A percentile compares a stretch with the other conserved stretches of the same genome.
Evolutionary conservation across 2,888 invertebrate genomes (phyloP).

Genomic region (Acleris sparsana): DNA sequence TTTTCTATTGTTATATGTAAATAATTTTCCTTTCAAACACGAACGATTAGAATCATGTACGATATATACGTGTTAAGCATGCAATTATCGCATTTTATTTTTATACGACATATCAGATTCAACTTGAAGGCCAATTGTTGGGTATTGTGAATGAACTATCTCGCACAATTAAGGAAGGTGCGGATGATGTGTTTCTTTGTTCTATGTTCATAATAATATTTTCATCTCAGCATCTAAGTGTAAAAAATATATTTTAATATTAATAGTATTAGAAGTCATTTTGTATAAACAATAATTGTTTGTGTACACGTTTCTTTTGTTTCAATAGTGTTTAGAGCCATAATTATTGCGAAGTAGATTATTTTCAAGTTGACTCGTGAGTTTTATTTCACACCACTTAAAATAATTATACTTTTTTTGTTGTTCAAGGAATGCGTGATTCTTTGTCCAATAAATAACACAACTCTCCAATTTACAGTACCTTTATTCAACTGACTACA

Average conservation of each 20-base stretch:
- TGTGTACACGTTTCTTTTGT: constrained; percentile 8
- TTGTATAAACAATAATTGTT: constrained; percentile 26
- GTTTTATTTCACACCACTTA: constrained; percentile 3
- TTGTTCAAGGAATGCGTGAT: too few species aligned
- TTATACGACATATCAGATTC: constrained; percentile 20
- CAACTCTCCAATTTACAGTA: too few species aligned
- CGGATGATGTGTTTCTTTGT: constrained; percentile 12
- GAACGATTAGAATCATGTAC: neutral
- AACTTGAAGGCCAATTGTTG: constrained; percentile 20
- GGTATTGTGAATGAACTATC: constrained; percentile 31
- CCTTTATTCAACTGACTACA: too few species aligned
- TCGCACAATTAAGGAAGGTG: constrained; percentile 26
- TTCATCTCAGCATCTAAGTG: constrained; percentile 10
- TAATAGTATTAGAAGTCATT: constrained; percentile 32
- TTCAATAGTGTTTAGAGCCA: neutral
- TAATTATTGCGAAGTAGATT: neutral
- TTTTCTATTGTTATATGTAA: constrained; percentile 8
- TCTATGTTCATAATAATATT: constrained; percentile 2
- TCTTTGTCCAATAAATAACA: too few species aligned
- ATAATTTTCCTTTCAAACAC: constrained; percentile 1
- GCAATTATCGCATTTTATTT: constrained; percentile 25
- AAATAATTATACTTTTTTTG: too few species aligned
- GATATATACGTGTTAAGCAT: constrained; percentile 4
- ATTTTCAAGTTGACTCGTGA: constrained; percentile 1
- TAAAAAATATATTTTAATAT: constrained; percentile 20